A percentile compares a stretch with the other conserved stretches of the same genome.
These are phyloP conservation scores for Globodera rostochiensis DNA, from an alignment of 1,140 invertebrate genomes.

Conservation along the genomic window DNA sequence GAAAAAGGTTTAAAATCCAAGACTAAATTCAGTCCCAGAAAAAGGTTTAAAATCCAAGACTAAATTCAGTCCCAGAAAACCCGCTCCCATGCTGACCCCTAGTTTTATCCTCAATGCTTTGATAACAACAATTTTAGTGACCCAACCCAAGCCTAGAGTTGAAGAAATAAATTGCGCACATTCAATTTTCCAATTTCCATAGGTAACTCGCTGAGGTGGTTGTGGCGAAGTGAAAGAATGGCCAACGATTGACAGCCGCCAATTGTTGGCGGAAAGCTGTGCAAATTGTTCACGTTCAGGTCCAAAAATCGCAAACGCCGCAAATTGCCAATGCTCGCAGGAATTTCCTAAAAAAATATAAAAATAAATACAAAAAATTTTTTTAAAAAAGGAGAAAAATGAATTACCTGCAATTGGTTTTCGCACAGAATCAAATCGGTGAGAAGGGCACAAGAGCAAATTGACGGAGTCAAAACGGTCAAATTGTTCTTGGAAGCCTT, in stretches of 20 bases:
- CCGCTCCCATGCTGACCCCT: no score
- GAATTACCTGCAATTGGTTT: slow-evolving; percentile 72
- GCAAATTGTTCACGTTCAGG: slow-evolving; percentile 89
- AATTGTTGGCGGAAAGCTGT: slow-evolving; percentile 79
- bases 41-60: no score
- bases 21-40: no score
- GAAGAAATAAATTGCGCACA: neutral
- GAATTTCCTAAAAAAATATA: slow-evolving; percentile 74
- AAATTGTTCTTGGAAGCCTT: slow-evolving; percentile 97
- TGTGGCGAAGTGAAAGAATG: slow-evolving; percentile 91
- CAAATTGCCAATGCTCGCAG: slow-evolving; percentile 86
- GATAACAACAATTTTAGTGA: no score
- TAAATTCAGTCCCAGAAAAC: no score
- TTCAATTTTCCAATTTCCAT: slow-evolving; percentile 72
- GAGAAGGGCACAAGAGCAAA: slow-evolving; percentile 89
- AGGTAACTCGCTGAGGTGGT: slow-evolving; percentile 75
- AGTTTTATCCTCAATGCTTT: no score
- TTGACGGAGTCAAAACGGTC: slow-evolving; percentile 81
- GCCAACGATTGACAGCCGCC: slow-evolving; percentile 72
- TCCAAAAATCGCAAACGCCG: slow-evolving; percentile 82
- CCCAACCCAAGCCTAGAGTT: no score
- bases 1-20: no score
- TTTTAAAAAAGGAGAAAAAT: neutral
- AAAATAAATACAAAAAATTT: slow-evolving; percentile 8
- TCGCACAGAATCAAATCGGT: slow-evolving; percentile 96